Base-by-base conservation (phyloP, 2,797 vertebrate genomes). In the Staurois parvus region DNA sequence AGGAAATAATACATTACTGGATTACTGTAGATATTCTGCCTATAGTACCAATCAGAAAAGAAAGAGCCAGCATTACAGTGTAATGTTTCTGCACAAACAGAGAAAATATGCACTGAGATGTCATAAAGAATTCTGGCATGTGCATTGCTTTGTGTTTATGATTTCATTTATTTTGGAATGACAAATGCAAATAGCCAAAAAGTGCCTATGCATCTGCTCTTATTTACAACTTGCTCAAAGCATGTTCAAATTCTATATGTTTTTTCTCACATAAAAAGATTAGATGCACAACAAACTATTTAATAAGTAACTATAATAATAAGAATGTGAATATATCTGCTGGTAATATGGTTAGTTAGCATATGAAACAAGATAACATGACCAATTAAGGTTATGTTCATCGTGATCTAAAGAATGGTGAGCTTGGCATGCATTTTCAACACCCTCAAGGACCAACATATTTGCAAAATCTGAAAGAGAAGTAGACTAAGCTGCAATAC, bases 71-170 rank as follows among this genome's bases (percentile, higher is more conserved):
- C 21, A 59, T 59, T 59, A 59, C 52, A 59, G 21, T 59, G 21
- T 59, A 59, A 59, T 59, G 7, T 59, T 59, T 24, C 52, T 59
- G 52, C 21, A 12, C 52, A 59, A 66, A 13, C 10, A 13, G 64
- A 29, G 64, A 26, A 66, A 66, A 66, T 66, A 66, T 66, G 11
- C 17, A 29, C 64, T 28, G 64, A 28, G 72, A 73, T 12, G 29
- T 32, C 69, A 68, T 68, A 68, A 68, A 28, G 52, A 59, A 59
- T 59, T 59, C 52, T 59, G 52, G 52, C 52, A n/a, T 59, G 52
- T 59, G 52, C 52, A 59, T 24, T 59, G 52, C 21, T 59, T 59
- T 59, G 52, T 59, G 52, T 59, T 59, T 59, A 59, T 59, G 52
- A 24, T 66, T 66, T 66, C n/a, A 66, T 66, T 66, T 66, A 29